Evolutionary conservation across 2,113 vertebrate species (phyloP).

Genomic region (Oncorhynchus mykiss): DNA sequence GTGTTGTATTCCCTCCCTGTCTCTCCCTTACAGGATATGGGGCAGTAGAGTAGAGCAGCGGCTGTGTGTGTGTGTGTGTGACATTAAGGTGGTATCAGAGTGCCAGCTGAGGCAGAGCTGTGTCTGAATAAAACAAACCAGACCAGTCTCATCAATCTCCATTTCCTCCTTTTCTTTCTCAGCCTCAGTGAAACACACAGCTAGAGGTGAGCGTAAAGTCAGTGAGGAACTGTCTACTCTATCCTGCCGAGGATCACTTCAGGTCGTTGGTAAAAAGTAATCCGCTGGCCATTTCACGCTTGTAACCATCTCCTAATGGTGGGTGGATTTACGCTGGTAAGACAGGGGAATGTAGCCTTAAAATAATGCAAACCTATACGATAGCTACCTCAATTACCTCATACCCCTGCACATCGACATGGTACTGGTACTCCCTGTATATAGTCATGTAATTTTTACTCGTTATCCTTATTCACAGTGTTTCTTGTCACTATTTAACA

Average conservation of each 20-base stretch:
- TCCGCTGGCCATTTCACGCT: slow-evolving; percentile 21
- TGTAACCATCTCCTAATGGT: slow-evolving; percentile 43
- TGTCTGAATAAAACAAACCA: slow-evolving; percentile 33
- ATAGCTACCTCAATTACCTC: slow-evolving; percentile 14
- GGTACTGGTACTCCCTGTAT: too few relatives aligned
- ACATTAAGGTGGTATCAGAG: slow-evolving; percentile 42
- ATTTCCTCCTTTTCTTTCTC: not conserved
- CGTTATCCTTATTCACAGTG: slow-evolving; percentile 14
- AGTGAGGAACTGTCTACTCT: not conserved
- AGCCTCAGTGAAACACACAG: not conserved
- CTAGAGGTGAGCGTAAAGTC: not conserved
- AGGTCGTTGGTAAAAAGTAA: slow-evolving; percentile 11
- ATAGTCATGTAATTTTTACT: too few relatives aligned
- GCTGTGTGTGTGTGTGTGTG: too few relatives aligned
- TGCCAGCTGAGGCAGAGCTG: slow-evolving; percentile 17
- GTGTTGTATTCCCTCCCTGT: not conserved
- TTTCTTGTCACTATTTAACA: too few relatives aligned
- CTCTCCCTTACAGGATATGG: not conserved
- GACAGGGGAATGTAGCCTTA: slow-evolving; percentile 28
- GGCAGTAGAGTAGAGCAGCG: not conserved
- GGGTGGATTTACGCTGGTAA: slow-evolving; percentile 37
- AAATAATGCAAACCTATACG: slow-evolving; percentile 33
- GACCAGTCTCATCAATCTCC: slow-evolving; percentile 1
- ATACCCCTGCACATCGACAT: too few relatives aligned
- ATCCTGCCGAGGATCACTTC: slow-evolving; percentile 18